Conservation (phyloP, 2,888 invertebrate genomes). For the Cantharis lateralis region DNA sequence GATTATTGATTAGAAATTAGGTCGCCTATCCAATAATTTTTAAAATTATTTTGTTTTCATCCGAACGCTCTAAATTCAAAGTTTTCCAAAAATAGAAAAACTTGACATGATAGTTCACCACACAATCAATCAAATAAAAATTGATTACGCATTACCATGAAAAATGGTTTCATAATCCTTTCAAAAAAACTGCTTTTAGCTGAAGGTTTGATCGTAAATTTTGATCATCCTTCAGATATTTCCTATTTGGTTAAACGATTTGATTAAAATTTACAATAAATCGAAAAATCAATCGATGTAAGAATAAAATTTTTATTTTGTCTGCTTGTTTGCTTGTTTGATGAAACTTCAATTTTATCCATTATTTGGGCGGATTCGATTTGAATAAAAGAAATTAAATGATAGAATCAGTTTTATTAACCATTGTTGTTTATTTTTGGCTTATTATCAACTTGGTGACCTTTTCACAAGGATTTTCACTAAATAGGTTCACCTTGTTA, state of each 20-base stretch:
- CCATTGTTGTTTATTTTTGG: conserved; percentile 28
- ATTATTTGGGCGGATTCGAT: conserved; percentile 14
- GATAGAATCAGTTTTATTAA: conserved; percentile 23
- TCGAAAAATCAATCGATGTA: neutral
- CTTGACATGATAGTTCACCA: neutral
- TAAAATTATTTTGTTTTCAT: neutral
- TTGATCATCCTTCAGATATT: neutral
- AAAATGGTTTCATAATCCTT: neutral
- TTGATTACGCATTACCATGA: neutral
- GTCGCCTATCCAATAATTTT: neutral
- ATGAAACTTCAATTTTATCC: conserved; percentile 19
- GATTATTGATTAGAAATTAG: neutral
- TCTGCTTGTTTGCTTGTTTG: conserved; percentile 4
- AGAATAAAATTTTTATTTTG: neutral
- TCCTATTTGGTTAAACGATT: neutral
- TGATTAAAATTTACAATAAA: neutral
- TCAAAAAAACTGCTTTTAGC: neutral
- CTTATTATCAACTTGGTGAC: conserved; percentile 20
- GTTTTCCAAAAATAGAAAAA: neutral
- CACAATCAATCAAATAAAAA: neutral
- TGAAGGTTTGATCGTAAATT: neutral
- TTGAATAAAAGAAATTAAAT: conserved; percentile 24
- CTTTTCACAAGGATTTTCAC: conserved; percentile 18
- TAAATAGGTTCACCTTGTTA: conserved; percentile 16
- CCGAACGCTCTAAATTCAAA: neutral